These are phyloP conservation scores for Neria commutata DNA, from an alignment of 2,888 invertebrate genomes.

Conservation along the genomic window DNA sequence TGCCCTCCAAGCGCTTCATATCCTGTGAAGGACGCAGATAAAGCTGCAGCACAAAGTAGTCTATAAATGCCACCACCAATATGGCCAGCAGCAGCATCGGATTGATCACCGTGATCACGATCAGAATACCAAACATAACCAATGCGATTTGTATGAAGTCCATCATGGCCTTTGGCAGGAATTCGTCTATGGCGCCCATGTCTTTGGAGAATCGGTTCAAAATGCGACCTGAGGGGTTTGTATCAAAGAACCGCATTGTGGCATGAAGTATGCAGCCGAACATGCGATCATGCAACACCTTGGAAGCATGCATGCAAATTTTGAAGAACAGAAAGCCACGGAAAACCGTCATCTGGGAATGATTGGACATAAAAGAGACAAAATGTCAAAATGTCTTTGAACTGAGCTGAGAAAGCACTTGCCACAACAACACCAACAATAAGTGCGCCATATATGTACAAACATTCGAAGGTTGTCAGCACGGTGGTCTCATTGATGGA, in stretches of 20 bases:
- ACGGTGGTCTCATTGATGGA: slow-evolving; percentile 46
- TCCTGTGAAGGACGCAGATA: slow-evolving; percentile 78
- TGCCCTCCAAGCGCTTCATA: slow-evolving; percentile 75
- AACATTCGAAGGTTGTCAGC: slow-evolving; percentile 55
- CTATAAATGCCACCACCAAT: slow-evolving; percentile 68
- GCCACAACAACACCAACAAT: slow-evolving; percentile 58
- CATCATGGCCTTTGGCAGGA: slow-evolving; percentile 65
- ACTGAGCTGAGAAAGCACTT: slow-evolving; percentile 20
- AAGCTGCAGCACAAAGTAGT: slow-evolving; percentile 69
- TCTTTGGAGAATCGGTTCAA: slow-evolving; percentile 81
- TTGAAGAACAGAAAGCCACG: slow-evolving; percentile 75
- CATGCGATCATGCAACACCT: slow-evolving; percentile 82
- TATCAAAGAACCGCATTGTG: slow-evolving; percentile 85
- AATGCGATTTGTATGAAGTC: slow-evolving; percentile 64
- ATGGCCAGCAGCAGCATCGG: slow-evolving; percentile 73
- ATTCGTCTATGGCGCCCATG: slow-evolving; percentile 69
- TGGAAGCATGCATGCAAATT: slow-evolving; percentile 77
- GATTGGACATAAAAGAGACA: background rate
- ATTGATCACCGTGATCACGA: slow-evolving; percentile 75
- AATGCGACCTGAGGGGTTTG: slow-evolving; percentile 78
- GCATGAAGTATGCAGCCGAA: slow-evolving; percentile 77
- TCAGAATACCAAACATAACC: slow-evolving; percentile 76
- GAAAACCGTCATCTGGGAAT: slow-evolving; percentile 62
- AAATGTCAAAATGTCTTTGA: background rate
- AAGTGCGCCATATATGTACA: slow-evolving; percentile 58